These are phyloP conservation scores for Salpingus planirostris DNA, from an alignment of 2,888 invertebrate genomes.

Conservation along the genomic window DNA sequence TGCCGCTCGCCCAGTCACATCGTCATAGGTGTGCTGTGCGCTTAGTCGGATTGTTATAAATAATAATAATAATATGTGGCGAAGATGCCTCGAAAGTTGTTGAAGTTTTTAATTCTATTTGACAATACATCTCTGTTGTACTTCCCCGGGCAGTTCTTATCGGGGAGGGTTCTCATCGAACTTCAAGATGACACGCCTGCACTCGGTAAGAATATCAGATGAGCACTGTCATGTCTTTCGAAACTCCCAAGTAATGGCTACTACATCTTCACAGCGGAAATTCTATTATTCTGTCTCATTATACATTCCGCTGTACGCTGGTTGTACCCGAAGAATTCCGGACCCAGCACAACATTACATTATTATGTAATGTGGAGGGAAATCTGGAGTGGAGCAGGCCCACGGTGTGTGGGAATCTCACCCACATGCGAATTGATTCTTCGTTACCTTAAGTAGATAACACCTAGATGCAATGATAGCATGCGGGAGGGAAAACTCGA, in stretches of 20 bases:
- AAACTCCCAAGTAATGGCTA: conserved; percentile 14
- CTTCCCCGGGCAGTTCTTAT: conserved; percentile 89
- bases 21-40: conserved; percentile 4
- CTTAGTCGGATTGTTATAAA: conserved; percentile 2
- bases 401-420: too few relatives aligned
- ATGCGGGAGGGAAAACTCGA: too few relatives aligned
- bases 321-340: background rate
- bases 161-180: conserved; percentile 85
- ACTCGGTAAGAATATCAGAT: conserved; percentile 53
- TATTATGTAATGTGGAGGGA: conserved; percentile 3
- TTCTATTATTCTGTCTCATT: conserved; percentile 17
- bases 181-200: conserved; percentile 88
- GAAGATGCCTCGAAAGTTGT: conserved; percentile 73
- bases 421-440: too few relatives aligned
- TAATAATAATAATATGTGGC: conserved; percentile 5
- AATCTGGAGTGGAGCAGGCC: too few relatives aligned
- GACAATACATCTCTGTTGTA: conserved; percentile 88
- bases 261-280: conserved; percentile 9
- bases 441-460: too few relatives aligned
- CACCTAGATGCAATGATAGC: too few relatives aligned
- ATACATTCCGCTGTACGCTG: conserved; percentile 10
- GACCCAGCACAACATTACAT: conserved; percentile 5
- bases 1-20: conserved; percentile 3
- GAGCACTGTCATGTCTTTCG: conserved; percentile 15
- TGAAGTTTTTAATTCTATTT: conserved; percentile 88